Percentiles rank a stretch among this genome's conserved stretches.
Conservation (phyloP, 37 sponge, comb jelly and placozoan species). For the Corticium candelabrum region DNA sequence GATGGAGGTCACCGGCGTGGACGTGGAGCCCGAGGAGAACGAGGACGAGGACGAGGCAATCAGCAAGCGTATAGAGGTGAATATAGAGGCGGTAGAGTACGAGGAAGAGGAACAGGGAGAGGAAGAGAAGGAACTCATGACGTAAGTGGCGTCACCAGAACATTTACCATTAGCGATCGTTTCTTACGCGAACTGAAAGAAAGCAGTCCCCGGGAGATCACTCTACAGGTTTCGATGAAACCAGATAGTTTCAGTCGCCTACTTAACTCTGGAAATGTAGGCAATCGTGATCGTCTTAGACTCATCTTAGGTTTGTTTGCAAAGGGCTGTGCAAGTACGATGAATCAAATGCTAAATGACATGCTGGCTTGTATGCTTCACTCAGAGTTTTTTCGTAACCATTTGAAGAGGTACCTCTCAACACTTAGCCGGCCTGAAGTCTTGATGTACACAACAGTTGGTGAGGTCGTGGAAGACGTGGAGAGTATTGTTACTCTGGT, state of each 20-base stretch:
- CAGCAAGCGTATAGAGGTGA: neutral
- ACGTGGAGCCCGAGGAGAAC: neutral
- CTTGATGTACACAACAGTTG: neutral
- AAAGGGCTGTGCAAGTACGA: neutral
- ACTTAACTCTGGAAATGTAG: neutral
- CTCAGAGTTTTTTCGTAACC: neutral
- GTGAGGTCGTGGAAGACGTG: too few relatives aligned
- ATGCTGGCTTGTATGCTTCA: neutral
- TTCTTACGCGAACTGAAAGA: neutral
- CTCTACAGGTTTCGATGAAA: neutral
- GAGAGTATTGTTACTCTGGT: neutral
- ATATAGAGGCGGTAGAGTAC: neutral
- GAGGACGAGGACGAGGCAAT: neutral
- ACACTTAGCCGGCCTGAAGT: neutral
- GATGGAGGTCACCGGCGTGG: neutral
- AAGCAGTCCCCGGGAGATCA: neutral
- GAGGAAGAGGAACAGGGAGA: neutral
- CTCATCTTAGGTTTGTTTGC: neutral
- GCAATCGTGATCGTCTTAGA: neutral
- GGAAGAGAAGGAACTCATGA: neutral
- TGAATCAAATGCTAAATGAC: neutral
- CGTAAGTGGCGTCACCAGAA: neutral
- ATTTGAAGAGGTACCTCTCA: neutral
- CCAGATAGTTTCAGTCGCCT: neutral
- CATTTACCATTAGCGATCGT: too few relatives aligned